A percentile compares a stretch with the other conserved stretches of the same genome.
Conservation (phyloP, 35 echinoderm and acorn worm species). For the Lytechinus pictus region DNA sequence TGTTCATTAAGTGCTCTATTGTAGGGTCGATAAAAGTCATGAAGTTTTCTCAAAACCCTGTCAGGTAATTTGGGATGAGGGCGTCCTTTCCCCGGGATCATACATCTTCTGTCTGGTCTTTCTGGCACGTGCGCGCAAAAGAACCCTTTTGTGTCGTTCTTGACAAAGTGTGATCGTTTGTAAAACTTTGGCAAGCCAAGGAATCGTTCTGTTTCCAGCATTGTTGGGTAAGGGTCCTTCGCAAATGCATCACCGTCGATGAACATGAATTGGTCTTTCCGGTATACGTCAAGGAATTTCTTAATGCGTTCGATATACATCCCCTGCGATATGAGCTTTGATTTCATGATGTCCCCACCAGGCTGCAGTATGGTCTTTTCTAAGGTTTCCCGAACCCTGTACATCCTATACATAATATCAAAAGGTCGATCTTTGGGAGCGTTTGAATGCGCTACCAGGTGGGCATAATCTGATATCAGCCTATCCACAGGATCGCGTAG, state of each 20-base stretch:
- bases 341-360: neutral
- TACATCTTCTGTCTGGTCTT: neutral
- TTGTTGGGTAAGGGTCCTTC: neutral
- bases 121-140: slow-evolving; percentile 8
- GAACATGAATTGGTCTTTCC: neutral
- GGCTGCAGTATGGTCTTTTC: neutral
- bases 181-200: slow-evolving; percentile 37
- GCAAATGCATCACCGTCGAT: slow-evolving; percentile 21
- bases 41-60: neutral
- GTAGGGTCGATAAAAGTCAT: slow-evolving; percentile 32
- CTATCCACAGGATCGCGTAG: slow-evolving; percentile 55
- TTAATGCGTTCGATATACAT: neutral
- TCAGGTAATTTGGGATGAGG: slow-evolving; percentile 40
- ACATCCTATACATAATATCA: neutral
- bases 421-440: slow-evolving; percentile 14
- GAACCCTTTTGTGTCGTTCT: neutral
- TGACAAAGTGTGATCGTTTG: slow-evolving; percentile 3
- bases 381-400: neutral
- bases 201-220: neutral
- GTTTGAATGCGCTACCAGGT: neutral
- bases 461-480: neutral
- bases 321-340: neutral
- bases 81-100: slow-evolving; percentile 6
- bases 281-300: neutral
- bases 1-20: neutral